Evolutionary conservation across 2,113 vertebrate genomes (phyloP), one percentile per base, ranked within the genome.

Genomic region (Athene cunicularia): DNA sequence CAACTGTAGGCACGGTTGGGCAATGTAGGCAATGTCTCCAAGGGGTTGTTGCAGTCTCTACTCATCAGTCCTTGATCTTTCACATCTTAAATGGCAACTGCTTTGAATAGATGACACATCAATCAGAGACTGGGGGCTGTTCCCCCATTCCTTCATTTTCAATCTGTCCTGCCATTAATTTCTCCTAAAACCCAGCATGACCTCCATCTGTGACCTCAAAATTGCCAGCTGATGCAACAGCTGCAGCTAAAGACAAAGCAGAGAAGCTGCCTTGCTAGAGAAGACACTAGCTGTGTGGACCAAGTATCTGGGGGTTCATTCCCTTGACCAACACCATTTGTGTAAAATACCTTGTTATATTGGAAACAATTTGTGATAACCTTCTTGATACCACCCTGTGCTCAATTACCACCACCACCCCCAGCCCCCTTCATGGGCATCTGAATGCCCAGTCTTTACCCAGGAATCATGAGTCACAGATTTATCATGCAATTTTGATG

Each of bases 111-210:
- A 2, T 39, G 52, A n/a, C 20, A 52, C 64, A 49, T 55, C 41
- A 86, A 18, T 41, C 75, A 91, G 58, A 96, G 22, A 22, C 30
- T 21, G 49, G 27, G 63, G 22, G 55, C 2, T 2, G 28, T 45
- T 80, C 26, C 12, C 33, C 53, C 35, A 19, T 49, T 39, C 50
- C 66, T 74, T 85, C 71, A 11, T 62, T 80, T 80, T 53, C 74
- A 93, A 80, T 79, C 91, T 90, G 59, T 77, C 41, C 63, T 37
- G 43, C 19, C 68, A 63, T 84, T 90, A 75, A 79, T 92, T 92
- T 83, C 72, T 76, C 63, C 71, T 79, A 72, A 95, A 96, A 14
- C 2, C 56, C 74, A 45, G 64, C 0, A 0, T 50, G 75, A 93
- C 90, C 80, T 80, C 68, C 80, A 63, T 24, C 55, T 39, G 59